These are phyloP conservation scores for Epizoanthus scotinus DNA, from an alignment of 92 coral and sea anemone genomes.

Conservation along the genomic window DNA sequence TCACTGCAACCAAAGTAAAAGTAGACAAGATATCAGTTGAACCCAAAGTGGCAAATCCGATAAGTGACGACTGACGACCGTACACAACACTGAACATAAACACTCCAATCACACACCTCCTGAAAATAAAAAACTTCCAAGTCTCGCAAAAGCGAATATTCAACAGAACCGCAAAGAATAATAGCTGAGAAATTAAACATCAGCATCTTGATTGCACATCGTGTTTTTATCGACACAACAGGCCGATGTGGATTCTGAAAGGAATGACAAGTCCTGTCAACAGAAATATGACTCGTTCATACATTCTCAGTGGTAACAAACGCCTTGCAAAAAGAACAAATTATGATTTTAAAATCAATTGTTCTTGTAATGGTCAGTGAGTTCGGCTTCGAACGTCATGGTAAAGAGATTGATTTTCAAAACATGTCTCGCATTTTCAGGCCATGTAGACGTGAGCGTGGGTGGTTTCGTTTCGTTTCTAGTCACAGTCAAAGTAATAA, in stretches of 20 bases:
- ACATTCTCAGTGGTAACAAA: background rate
- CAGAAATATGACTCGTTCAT: slow-evolving; percentile 10
- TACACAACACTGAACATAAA: background rate
- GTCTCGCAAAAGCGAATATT: too few relatives aligned
- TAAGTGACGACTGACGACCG: background rate
- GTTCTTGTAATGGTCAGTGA: slow-evolving; percentile 17
- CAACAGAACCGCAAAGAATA: too few relatives aligned
- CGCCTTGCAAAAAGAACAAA: background rate
- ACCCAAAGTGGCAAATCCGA: background rate
- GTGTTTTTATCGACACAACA: background rate
- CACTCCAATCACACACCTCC: background rate
- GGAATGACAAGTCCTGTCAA: background rate
- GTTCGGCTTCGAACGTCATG: too few relatives aligned
- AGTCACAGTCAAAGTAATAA: background rate
- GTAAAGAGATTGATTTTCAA: too few relatives aligned
- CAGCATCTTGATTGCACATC: too few relatives aligned
- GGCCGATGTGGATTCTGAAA: background rate
- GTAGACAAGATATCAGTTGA: background rate
- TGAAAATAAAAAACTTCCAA: background rate
- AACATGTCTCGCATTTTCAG: background rate
- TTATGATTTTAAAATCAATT: slow-evolving; percentile 3
- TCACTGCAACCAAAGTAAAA: background rate
- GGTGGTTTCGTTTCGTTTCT: background rate
- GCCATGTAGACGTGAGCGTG: slow-evolving; percentile 9
- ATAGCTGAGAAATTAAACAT: too few relatives aligned